Base-by-base conservation (phyloP, 2,888 invertebrate species). In the Norana najaformis region DNA sequence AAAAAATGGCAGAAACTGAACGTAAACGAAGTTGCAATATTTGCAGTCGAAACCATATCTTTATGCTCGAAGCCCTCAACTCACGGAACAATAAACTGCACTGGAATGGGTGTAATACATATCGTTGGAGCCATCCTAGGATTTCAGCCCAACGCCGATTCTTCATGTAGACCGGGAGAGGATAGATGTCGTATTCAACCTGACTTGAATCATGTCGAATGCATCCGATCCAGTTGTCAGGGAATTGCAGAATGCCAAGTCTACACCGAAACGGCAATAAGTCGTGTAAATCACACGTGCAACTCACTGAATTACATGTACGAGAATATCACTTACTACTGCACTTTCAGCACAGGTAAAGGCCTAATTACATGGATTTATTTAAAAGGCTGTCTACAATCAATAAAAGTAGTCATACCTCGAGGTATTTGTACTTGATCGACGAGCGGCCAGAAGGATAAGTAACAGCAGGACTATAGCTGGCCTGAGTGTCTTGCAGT, bases 161-260 rank as follows among this genome's bases (percentile, higher is more conserved):
- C n/a, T 16, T 69, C n/a, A 5, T 69, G 69, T 69, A 69, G 30
- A 69, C 69, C 69, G 30, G 69, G 69, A 69, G 30, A 30, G n/a
- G 30, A 69, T 69, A 69, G 11, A 30, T 69, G 69, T 69, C 69
- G n/a, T 69, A 69, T 69, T n/a, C 69, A 69, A 69, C 69, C 69
- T 69, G 69, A 69, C 13, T 5, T 16, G 69, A 11, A 30, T 8
- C 69, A 69, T 69, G 30, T 69, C 69, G 3, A 69, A 11, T n/a
- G 69, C 69, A 30, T 69, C n/a, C n/a, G n/a, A 69, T 69, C 69
- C 69, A 69, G 69, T 69, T 69, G 69, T 69, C 69, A 69, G n/a
- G 69, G 69, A 69, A 69, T n/a, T 30, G 8, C 30, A n/a, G 69
- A 69, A 69, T 69, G 69, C 69, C 30, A 69, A 13, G 2, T 69